Base-by-base conservation (phyloP, 2,888 invertebrate species). In the Pollenia angustigena region DNA sequence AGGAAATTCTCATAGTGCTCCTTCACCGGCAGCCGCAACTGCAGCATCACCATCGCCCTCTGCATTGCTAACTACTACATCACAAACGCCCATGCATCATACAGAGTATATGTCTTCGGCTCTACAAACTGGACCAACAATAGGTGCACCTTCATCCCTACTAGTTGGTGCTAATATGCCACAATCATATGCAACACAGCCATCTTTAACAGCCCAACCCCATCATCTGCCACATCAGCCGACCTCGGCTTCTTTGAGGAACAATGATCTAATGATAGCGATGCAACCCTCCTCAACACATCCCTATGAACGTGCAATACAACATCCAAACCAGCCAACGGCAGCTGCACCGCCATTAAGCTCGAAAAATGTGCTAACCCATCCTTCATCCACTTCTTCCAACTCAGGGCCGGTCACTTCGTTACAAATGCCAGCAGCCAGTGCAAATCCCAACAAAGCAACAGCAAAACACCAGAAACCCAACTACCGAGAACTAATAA, bases 401-500 rank as follows among this genome's bases (percentile, higher is more conserved):
- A 11, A 40, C 14, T 56, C 66, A 7, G 69, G 23, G 14, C 46
- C 76, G 7, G 11, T 48, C n/a, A 50, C 83, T 52, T 23, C 83
- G 16, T 46, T 72, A 46, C 87, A 82, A 82, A 42, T 78, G 16
- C 74, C 74, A 11, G 46, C 16, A 32, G 44, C 32, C 32, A 52
- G 32, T 71, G 66, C 69, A 10, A 78, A 62, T 50, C 9, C 79
- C 0, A 16, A 18, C 9, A 83, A 83, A 56, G 4, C 62, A 4
- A 16, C 42, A 16, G 44, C 76, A 23, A 87, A 79, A 54, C 74
- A 82, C 81, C 81, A 85, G 32, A 92, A 92, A 82, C 93, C 92
- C 8, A 92, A 93, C 62, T 93, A 93, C 81, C 89, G 93, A 0
- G 92, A 92, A 48, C 87, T 93, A 32, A 93, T 93, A 46, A 92